A percentile compares a stretch with the other conserved stretches of the same genome.
phyloP scores from a whole-genome alignment of 2,888 invertebrate species.

The Troides oblongomaculatus region DNA sequence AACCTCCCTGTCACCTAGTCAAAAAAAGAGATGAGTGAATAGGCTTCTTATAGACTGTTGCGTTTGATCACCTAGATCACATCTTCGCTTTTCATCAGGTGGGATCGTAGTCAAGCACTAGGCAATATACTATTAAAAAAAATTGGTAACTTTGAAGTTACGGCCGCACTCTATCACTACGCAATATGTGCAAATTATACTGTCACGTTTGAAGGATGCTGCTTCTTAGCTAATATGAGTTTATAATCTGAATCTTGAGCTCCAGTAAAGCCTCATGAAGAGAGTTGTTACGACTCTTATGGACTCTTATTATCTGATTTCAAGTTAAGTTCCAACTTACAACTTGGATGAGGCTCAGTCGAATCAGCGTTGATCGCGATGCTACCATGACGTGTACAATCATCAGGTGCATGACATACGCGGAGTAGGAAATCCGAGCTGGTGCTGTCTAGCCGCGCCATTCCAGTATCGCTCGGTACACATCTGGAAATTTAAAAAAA shows the following conservation, averaged over 20 bases:
- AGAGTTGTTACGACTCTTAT: conserved; percentile 19
- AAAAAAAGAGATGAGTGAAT: too few species aligned
- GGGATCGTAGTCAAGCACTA: too few species aligned
- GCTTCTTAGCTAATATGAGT: too few species aligned
- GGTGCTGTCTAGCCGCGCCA: conserved; percentile 36
- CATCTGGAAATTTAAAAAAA: neutral
- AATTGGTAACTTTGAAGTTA: too few species aligned
- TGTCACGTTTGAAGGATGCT: too few species aligned
- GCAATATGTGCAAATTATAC: too few species aligned
- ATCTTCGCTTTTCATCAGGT: too few species aligned
- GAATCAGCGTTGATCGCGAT: conserved; percentile 14
- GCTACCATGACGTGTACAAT: conserved; percentile 29
- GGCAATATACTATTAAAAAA: too few species aligned
- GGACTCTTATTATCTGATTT: conserved; percentile 16
- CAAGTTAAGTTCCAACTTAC: neutral
- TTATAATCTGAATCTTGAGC: neutral
- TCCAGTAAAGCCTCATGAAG: conserved; percentile 16
- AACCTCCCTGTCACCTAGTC: too few species aligned
- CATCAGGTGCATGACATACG: conserved; percentile 33
- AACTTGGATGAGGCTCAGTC: neutral
- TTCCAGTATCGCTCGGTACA: conserved; percentile 23
- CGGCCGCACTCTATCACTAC: too few species aligned
- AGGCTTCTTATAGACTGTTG: too few species aligned
- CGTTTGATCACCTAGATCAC: too few species aligned
- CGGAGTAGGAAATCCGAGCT: conserved; percentile 34